Conservation (phyloP, 1,140 invertebrate genomes). For the Drosophila ficusphila region DNA sequence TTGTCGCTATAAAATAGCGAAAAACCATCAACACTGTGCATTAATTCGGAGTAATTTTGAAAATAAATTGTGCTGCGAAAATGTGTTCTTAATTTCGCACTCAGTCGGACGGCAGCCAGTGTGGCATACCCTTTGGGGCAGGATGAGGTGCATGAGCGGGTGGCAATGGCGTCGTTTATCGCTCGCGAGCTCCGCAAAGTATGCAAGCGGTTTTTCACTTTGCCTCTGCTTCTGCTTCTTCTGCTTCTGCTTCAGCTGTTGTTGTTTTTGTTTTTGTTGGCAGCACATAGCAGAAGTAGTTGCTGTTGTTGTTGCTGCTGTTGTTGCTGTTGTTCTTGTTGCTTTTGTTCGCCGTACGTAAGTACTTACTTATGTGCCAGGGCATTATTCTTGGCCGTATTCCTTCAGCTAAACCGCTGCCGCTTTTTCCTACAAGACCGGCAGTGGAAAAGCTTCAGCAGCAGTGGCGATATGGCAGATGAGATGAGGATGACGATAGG, state of each 20-base stretch:
- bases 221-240: no score
- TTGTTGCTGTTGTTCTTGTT: conserved; percentile 7
- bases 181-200: conserved; percentile 68
- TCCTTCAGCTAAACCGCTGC: conserved; percentile 64
- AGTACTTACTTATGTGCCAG: conserved; percentile 75
- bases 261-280: conserved; percentile 33
- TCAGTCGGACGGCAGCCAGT: conserved; percentile 2
- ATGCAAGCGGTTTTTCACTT: conserved; percentile 75
- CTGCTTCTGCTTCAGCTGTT: no score
- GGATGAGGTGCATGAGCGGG: background rate
- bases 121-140: conserved; percentile 5
- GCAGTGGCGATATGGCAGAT: conserved; percentile 22
- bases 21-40: conserved; percentile 9
- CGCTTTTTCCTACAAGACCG: conserved; percentile 32
- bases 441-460: conserved; percentile 13
- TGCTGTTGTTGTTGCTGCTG: conserved; percentile 3
- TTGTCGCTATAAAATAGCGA: conserved; percentile 11
- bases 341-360: conserved; percentile 46
- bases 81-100: conserved; percentile 44
- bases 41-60: conserved; percentile 24
- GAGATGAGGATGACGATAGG: conserved; percentile 26
- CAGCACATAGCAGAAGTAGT: conserved; percentile 7
- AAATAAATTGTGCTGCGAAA: conserved; percentile 34
- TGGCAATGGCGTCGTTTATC: conserved; percentile 59
- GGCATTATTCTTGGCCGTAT: conserved; percentile 76